Base-by-base conservation (phyloP, 2,888 invertebrate genomes). In the Helobdella robusta region DNA sequence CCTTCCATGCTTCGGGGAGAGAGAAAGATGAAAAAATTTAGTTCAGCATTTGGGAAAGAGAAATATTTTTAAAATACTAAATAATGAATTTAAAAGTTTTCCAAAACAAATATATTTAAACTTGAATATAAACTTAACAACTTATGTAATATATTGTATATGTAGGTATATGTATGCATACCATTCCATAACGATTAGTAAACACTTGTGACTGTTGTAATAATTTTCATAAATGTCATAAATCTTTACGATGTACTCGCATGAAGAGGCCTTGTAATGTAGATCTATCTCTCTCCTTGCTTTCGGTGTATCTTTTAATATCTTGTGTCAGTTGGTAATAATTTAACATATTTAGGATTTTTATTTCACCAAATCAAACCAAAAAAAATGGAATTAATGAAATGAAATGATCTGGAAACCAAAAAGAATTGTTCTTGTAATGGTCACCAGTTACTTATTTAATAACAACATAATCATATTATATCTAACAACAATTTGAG, bases 171-270 rank as follows among this genome's bases (percentile, higher is more conserved):
- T 40, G 5, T 18, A 11, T 23, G 68, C 75, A 73, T 80, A 89
- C 89, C 94, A 93, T 84, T 98, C 98, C 97, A 98, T 98, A n/a
- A 98, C 88, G 44, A 98, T 91, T 6, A 98, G 84, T 1, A 98
- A 84, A 80, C 95, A 97, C 74, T 89, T 87, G 73, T 89, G 87
- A 15, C 88, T 75, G 60, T 73, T 74, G 67, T 93, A 93, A 18
- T 87, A 85, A 81, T 98, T 98, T 82, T 95, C 94, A 80, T 93
- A 98, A 30, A 97, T 92, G 81, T 97, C 94, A 72, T 86, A 84
- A 48, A 89, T 86, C 79, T 89, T 88, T 8, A 98, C 98, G 74
- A 98, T 93, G 77, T 97, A 89, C 72, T 86, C 84, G 78, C 93
- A 94, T 18, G 87, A 87, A 18, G 69, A 89, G 0, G 89, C 93